Evolutionary conservation across 2,797 vertebrate species (phyloP), one percentile per base, ranked within the genome.

Genomic region (Gallinago stenura): DNA sequence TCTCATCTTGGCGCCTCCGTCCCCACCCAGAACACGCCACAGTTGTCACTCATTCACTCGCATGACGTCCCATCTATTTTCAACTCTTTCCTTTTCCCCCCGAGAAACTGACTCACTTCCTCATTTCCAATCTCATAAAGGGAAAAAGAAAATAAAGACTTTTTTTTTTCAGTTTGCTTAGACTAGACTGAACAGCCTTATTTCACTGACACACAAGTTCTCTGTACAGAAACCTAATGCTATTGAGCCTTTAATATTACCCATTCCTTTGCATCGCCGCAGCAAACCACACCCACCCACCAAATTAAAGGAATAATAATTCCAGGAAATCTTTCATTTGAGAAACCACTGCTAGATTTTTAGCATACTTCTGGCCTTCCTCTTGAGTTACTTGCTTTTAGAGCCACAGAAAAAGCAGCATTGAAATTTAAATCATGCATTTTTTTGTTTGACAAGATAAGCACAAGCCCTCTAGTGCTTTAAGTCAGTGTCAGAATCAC

Each of bases 71-170:
- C 86, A 86, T 69, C 93, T 90, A 95, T 91, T 95, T 82, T 88
- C 88, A 92, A 91, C 76, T 94, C 79, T n/a, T 94, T 70, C 83
- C 80, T 90, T 85, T 90, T 85, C 91, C 89, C 80, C 90, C 45
- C 60, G 72, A 93, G 70, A 91, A 91, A 90, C 62, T 96, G 94
- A 98, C 80, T 97, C 95, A 97, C 76, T 95, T 97, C 95, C 94
- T 96, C 69, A 73, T 48, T 75, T 71, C 81, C 51, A 70, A 26
- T 65, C 77, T 95, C 68, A 73, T 51, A 54, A 50, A 56, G 19
- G 24, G 41, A 7, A 12, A 46, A 46, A n/a, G 35, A 72, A 71
- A 48, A 60, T 20, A 46, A 6, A 51, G 3, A 37, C 24, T 68
- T 53, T 15, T 41, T 33, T 57, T 33, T 35, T 75, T 77, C 57